Percentiles rank a stretch among this genome's conserved stretches.
phyloP scores from a whole-genome alignment of 2,797 vertebrate species.

The Aselliscus stoliczkanus region DNA sequence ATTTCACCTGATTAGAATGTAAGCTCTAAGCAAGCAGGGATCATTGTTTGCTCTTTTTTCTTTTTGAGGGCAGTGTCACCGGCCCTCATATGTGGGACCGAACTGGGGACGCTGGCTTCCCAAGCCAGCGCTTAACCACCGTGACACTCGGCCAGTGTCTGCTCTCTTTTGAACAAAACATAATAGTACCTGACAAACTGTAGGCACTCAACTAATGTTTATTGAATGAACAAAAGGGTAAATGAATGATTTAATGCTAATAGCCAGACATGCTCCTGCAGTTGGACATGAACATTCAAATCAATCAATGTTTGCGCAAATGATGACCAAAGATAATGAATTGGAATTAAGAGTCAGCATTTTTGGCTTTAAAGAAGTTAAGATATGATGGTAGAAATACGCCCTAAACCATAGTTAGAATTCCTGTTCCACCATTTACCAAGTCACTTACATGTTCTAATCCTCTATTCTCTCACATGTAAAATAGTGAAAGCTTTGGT shows the following conservation, averaged over 20 bases:
- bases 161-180: neutral
- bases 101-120: too few species aligned
- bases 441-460: neutral
- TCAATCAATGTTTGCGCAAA: neutral
- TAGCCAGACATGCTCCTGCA: accelerated
- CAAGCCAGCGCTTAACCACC: too few species aligned
- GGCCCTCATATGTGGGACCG: too few species aligned
- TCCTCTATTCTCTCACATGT: neutral
- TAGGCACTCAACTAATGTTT: neutral
- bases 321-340: neutral
- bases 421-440: neutral
- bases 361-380: neutral
- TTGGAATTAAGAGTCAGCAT: neutral
- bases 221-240: neutral
- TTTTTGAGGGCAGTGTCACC: too few species aligned
- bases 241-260: neutral
- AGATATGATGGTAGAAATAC: neutral
- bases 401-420: neutral
- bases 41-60: neutral
- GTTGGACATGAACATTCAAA: neutral
- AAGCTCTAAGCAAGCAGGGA: neutral
- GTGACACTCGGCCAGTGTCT: too few species aligned
- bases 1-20: neutral
- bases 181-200: neutral
- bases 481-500: neutral